Base-by-base conservation (phyloP, 2,797 vertebrate genomes). In the Margarornis squamiger region DNA sequence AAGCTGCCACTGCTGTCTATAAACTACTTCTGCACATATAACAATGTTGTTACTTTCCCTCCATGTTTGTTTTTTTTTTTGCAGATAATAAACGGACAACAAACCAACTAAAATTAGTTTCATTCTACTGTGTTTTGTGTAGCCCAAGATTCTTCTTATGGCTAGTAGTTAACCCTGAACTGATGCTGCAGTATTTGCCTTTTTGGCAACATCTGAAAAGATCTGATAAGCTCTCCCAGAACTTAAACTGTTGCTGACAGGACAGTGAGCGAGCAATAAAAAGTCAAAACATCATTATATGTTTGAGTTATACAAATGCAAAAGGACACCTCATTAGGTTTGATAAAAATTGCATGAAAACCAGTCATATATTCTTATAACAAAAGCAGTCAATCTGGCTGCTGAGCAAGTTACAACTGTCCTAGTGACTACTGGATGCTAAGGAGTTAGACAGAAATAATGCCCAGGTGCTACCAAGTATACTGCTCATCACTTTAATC, bases 111-210 rank as follows among this genome's bases (percentile, higher is more conserved):
- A 70, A 86, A 58, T 9, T 10, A 14, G 66, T 81, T 81, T 71
- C 46, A 70, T 15, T 19, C 59, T 59, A n/a, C 49, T 67, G 36
- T 73, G 67, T 78, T 76, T 76, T 43, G 45, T 82, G 38, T 89
- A 87, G 67, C 72, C 41, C 49, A 90, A 55, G 57, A 78, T 21
- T 17, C 4, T 86, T 73, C 62, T 67, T 86, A 72, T 81, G 59
- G 66, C 24, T 70, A 81, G n/a, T 83, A 94, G 83, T 72, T 68
- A 81, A 66, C 29, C 49, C 73, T 67, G n/a, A 88, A 67, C 49
- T 68, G 63, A 86, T 58, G 58, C 34, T 75, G 62, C 55, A 65
- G 10, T 68, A 57, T 93, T 86, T 90, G 13, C 23, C 51, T 66
- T 61, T 26, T 86, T 86, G 62, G 41, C 75, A 81, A 68, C 10